A percentile compares a stretch with the other conserved stretches of the same genome.
phyloP scores from a whole-genome alignment of 2,113 vertebrate genomes.

The Raphicerus campestris region DNA sequence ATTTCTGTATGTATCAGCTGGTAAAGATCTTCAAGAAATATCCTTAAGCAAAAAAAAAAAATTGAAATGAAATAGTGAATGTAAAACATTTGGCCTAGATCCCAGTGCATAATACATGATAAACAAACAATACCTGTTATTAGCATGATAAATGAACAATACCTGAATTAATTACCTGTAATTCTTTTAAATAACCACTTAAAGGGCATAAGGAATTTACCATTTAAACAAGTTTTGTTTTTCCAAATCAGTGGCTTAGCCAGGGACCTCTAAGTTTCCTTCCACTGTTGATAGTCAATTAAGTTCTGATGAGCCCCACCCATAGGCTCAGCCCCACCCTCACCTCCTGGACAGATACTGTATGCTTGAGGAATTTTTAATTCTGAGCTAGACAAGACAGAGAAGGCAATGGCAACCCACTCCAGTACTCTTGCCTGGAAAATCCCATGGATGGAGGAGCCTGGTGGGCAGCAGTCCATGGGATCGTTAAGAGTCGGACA shows the following conservation, averaged over 20 bases:
- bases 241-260: neutral
- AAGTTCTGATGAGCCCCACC: neutral
- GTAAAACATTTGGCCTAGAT: neutral
- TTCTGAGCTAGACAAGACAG: neutral
- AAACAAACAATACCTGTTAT: neutral
- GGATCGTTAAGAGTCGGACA: no score
- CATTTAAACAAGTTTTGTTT: neutral
- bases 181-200: neutral
- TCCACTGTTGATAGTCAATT: constrained; percentile 14
- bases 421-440: no score
- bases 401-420: no score
- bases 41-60: neutral
- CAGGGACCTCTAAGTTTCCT: neutral
- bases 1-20: neutral
- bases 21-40: neutral
- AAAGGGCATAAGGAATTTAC: neutral
- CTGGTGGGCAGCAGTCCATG: no score
- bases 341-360: neutral
- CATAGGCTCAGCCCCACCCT: neutral
- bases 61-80: neutral
- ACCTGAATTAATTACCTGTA: neutral
- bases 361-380: neutral
- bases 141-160: neutral
- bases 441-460: no score
- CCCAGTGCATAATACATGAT: neutral